Conservation (phyloP, 1,140 invertebrate species). For the Tyrophagus putrescentiae region DNA sequence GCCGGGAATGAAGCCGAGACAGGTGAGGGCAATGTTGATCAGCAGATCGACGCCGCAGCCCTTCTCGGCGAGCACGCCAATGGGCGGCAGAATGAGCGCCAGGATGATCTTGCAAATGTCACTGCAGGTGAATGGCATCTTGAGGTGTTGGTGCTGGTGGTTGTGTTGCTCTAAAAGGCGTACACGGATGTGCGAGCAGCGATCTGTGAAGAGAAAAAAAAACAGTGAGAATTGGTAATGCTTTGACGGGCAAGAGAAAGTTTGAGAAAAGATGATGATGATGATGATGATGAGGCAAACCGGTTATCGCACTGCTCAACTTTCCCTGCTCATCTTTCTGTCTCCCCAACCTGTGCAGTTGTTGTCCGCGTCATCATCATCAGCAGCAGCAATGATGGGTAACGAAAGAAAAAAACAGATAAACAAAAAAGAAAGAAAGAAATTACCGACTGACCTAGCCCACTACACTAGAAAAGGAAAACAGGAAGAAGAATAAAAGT, state of each 20-base stretch:
- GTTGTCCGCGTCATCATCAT: too few relatives aligned
- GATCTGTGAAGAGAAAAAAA: too few relatives aligned
- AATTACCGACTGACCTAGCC: too few relatives aligned
- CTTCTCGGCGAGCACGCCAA: conserved; percentile 27
- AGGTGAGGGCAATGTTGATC: conserved; percentile 28
- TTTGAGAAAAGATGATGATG: not conserved
- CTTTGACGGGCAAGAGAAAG: not conserved
- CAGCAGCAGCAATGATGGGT: too few relatives aligned
- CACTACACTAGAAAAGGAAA: not conserved
- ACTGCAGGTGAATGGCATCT: conserved; percentile 7
- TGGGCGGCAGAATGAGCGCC: conserved; percentile 25
- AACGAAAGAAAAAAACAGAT: too few relatives aligned
- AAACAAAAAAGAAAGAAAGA: too few relatives aligned
- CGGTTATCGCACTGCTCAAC: too few relatives aligned
- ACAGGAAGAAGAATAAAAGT: not conserved
- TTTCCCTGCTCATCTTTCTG: too few relatives aligned
- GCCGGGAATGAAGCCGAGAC: conserved; percentile 28
- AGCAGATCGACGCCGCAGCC: conserved; percentile 26
- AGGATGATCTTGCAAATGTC: conserved; percentile 17
- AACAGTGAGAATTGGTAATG: not conserved
- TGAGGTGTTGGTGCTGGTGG: too few relatives aligned
- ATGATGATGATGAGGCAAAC: not conserved
- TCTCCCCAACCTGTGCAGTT: too few relatives aligned
- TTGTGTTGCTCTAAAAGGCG: too few relatives aligned
- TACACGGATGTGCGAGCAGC: too few relatives aligned